These are phyloP conservation scores for Lates calcarifer DNA, from an alignment of 2,113 vertebrate genomes.

Conservation along the genomic window DNA sequence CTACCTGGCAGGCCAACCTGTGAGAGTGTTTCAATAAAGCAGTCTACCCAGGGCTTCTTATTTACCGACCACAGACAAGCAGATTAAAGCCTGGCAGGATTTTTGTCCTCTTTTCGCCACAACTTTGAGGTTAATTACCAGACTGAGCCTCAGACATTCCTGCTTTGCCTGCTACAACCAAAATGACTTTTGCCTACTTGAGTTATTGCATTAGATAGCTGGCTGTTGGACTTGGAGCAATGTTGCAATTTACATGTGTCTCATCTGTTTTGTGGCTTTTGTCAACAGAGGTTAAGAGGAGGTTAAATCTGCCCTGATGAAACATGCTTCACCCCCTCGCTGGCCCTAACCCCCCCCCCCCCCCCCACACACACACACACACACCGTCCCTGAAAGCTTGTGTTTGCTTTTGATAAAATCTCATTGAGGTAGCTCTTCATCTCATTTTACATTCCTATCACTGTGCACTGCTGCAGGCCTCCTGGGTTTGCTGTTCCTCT, in stretches of 20 bases:
- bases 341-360: neutral
- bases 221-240: slow-evolving; percentile 30
- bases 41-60: slow-evolving; percentile 73
- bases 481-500: slow-evolving; percentile 66
- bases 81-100: slow-evolving; percentile 75
- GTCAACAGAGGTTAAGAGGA: slow-evolving; percentile 52
- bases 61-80: slow-evolving; percentile 78
- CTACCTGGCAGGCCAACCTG: slow-evolving; percentile 77
- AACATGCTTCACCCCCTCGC: too few relatives aligned
- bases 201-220: slow-evolving; percentile 16
- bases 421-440: slow-evolving; percentile 65
- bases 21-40: slow-evolving; percentile 79
- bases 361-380: too few relatives aligned
- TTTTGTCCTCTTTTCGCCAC: slow-evolving; percentile 62
- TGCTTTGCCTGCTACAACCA: slow-evolving; percentile 36
- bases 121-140: slow-evolving; percentile 73
- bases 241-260: slow-evolving; percentile 24
- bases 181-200: slow-evolving; percentile 27
- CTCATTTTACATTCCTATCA: slow-evolving; percentile 77
- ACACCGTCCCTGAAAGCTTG: slow-evolving; percentile 14
- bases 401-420: slow-evolving; percentile 70
- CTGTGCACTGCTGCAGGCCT: slow-evolving; percentile 65
- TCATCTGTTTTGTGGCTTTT: slow-evolving; percentile 42
- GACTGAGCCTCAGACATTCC: slow-evolving; percentile 14
- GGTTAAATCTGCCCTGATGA: slow-evolving; percentile 49